These are phyloP conservation scores for Diorhabda carinulata DNA, from an alignment of 1,140 invertebrate genomes.

Conservation along the genomic window DNA sequence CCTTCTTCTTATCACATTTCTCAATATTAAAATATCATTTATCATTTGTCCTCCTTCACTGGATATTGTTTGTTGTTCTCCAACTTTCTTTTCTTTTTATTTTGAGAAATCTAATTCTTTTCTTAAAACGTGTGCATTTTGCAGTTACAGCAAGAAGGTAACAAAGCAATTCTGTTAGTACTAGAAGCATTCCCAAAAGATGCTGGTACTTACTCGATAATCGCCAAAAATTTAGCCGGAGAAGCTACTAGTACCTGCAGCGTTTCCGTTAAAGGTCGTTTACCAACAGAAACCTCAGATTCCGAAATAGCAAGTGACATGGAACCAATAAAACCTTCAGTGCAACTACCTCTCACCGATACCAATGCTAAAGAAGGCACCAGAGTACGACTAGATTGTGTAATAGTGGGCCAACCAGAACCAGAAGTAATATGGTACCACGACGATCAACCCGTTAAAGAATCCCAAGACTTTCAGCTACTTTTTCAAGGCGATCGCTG, in stretches of 20 bases:
- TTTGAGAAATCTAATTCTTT: neutral
- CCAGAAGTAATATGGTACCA: constrained; percentile 84
- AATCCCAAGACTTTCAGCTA: constrained; percentile 75
- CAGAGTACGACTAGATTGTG: constrained; percentile 68
- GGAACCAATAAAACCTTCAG: constrained; percentile 67
- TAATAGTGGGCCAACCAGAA: constrained; percentile 80
- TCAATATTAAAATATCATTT: too few relatives aligned
- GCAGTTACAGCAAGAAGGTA: constrained; percentile 58
- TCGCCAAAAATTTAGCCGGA: constrained; percentile 61
- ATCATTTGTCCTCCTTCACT: too few relatives aligned
- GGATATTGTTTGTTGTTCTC: too few relatives aligned
- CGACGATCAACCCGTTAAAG: constrained; percentile 76
- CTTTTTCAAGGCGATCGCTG: constrained; percentile 79
- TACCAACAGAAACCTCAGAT: constrained; percentile 70
- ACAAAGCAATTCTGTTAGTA: constrained; percentile 61
- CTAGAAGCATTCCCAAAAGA: constrained; percentile 67
- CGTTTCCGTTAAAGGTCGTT: constrained; percentile 65
- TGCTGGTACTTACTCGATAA: constrained; percentile 64
- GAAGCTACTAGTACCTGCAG: constrained; percentile 60
- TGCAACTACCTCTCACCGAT: constrained; percentile 69
- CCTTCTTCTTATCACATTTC: too few relatives aligned
- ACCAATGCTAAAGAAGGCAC: constrained; percentile 66
- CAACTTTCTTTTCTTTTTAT: neutral
- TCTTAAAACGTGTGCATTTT: constrained; percentile 22
- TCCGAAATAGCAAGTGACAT: constrained; percentile 67